These are phyloP conservation scores for Sinella curviseta DNA, from an alignment of 1,140 invertebrate genomes.

Conservation along the genomic window DNA sequence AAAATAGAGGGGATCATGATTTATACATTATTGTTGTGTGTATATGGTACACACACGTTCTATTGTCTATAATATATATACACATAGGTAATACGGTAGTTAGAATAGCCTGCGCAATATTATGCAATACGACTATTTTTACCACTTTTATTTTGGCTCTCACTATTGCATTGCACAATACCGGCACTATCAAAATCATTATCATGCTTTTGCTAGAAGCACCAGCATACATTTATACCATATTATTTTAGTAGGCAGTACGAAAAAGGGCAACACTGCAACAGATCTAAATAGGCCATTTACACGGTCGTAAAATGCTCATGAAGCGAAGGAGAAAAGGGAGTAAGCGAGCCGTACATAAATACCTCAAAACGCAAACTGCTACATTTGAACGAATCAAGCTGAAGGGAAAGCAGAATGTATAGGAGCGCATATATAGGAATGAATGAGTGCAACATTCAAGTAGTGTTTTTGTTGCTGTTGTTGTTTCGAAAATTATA, in stretches of 20 bases:
- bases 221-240: neutral
- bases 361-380: too few relatives aligned
- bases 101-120: neutral
- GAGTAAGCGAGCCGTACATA: neutral
- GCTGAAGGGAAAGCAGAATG: too few relatives aligned
- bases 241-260: too few relatives aligned
- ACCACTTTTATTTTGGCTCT: neutral
- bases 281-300: constrained; percentile 19
- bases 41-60: too few relatives aligned
- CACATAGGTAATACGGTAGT: neutral
- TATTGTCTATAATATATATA: too few relatives aligned
- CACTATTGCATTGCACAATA: too few relatives aligned
- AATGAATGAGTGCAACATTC: too few relatives aligned
- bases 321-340: neutral
- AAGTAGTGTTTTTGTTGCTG: too few relatives aligned
- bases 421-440: too few relatives aligned
- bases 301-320: constrained; percentile 23
- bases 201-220: neutral
- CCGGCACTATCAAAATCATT: neutral
- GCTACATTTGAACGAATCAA: too few relatives aligned
- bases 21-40: neutral
- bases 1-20: neutral
- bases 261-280: neutral
- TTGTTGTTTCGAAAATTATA: too few relatives aligned
- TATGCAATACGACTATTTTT: neutral